Evolutionary conservation across 37 sponge, comb jelly and placozoan genomes (phyloP), one percentile per base, ranked within the genome.

Genomic region (Beroe ovata): DNA sequence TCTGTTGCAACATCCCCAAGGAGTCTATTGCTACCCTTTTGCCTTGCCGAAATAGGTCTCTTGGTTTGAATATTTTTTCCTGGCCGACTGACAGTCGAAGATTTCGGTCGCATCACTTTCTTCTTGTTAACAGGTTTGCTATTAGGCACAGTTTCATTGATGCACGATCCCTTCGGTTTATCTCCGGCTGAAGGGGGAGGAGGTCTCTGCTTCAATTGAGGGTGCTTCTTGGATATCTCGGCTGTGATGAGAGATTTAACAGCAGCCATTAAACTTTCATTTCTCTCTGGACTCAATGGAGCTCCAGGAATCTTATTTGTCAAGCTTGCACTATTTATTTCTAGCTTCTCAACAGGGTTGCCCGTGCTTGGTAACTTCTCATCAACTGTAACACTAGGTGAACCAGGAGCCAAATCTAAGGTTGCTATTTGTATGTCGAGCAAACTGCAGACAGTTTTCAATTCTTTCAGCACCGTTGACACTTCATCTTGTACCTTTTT

Each of bases 261-360:
- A 23, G 84, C 84, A 77, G 84, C 84, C 33, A 41, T 77, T 23
- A 77, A 23, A 77, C 84, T 77, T 41, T 77, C 84, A 77, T 77
- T 42, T 54, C 84, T 77, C 1, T 77, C 84, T 22, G 84, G 84
- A 40, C 84, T 77, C 1, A 42, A 4, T 21, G 84, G 84, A 40
- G 84, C 41, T 42, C 47, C 84, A 26, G 54, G 22, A 22, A 16
- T 40, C 19, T 23, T 25, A n/a, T 77, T 19, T 3, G 20, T 16
- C 23, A 77, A 19, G 21, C 41, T 77, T 1, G 38, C 47, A 26
- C 36, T 40, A n/a, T n/a, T n/a, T 2, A 77, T 37, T 23, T 77
- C 14, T 4, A 77, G 28, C 23, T 66, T 66, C 18, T 30, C 35
- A 30, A 32, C 69, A 34, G 69, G 69, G 8, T 37, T 32, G 4